Percentiles rank a stretch among this genome's conserved stretches.
Conservation (phyloP, 2,797 vertebrate genomes). For the Epinephelus awoara region DNA sequence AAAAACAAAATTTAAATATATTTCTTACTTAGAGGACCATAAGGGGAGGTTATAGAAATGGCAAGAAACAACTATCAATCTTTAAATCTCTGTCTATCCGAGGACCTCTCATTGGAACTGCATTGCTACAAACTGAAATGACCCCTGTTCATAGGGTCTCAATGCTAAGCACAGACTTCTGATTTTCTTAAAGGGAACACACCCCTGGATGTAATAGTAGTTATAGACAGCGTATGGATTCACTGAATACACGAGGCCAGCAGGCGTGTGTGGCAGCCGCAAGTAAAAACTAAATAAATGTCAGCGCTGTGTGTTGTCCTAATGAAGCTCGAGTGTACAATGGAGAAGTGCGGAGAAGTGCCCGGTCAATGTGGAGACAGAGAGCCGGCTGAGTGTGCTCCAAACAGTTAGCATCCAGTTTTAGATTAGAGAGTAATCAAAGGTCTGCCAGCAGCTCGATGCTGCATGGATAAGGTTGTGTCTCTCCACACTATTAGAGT, state of each 20-base stretch:
- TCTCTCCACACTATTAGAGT: conserved; percentile 50
- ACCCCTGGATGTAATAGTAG: not conserved
- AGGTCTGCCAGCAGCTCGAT: conserved; percentile 53
- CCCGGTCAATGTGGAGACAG: conserved; percentile 31
- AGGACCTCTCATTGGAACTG: not conserved
- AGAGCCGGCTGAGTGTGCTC: conserved; percentile 45
- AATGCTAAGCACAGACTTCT: conserved; percentile 20
- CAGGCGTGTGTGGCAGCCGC: conserved; percentile 13
- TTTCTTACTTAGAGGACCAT: not conserved
- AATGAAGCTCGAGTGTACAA: conserved; percentile 34
- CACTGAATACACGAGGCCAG: conserved; percentile 9
- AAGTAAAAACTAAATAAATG: conserved; percentile 29
- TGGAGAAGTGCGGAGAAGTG: conserved; percentile 36
- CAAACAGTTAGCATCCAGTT: conserved; percentile 62
- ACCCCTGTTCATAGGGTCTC: not conserved
- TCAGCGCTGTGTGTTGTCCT: conserved; percentile 31
- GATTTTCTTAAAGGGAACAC: conserved; percentile 18
- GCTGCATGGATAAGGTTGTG: conserved; percentile 59
- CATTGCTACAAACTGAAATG: not conserved
- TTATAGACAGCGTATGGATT: conserved; percentile 18
- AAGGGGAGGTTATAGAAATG: not conserved
- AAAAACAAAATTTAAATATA: not conserved
- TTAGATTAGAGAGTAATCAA: conserved; percentile 70
- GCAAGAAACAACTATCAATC: not conserved
- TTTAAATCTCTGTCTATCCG: conserved; percentile 2